Evolutionary conservation across 1,140 invertebrate species (phyloP).

Genomic region (Gonatopus flavifemur): DNA sequence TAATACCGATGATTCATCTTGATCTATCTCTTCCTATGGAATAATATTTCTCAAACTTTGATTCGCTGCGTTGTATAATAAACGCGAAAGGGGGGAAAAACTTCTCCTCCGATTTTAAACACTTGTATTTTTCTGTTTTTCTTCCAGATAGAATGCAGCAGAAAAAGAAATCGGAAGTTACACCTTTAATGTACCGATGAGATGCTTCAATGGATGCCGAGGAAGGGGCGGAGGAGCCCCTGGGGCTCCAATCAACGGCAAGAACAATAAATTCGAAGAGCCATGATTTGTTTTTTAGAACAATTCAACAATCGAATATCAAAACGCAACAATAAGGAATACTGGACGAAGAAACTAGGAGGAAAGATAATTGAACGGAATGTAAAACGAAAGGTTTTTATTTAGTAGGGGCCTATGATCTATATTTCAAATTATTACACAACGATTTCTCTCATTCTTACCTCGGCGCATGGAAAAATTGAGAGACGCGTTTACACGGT

Average conservation of each 20-base stretch:
- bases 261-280: neutral
- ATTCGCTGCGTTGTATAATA: neutral
- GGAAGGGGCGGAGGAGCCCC: constrained; percentile 55
- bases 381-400: neutral
- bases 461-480: no score
- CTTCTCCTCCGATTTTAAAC: neutral
- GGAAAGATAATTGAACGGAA: neutral
- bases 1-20: no score
- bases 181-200: constrained; percentile 47
- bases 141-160: constrained; percentile 42
- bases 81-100: neutral
- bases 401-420: no score
- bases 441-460: no score
- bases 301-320: neutral
- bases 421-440: no score
- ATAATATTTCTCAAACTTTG: no score
- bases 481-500: neutral
- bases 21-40: no score
- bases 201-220: constrained; percentile 54
- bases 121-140: constrained; percentile 2
- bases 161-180: constrained; percentile 30
- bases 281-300: neutral
- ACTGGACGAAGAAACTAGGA: neutral
- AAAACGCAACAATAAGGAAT: neutral
- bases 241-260: constrained; percentile 43